Evolutionary conservation across 2,113 vertebrate species (phyloP).

Genomic region (Gallinago undulata): DNA sequence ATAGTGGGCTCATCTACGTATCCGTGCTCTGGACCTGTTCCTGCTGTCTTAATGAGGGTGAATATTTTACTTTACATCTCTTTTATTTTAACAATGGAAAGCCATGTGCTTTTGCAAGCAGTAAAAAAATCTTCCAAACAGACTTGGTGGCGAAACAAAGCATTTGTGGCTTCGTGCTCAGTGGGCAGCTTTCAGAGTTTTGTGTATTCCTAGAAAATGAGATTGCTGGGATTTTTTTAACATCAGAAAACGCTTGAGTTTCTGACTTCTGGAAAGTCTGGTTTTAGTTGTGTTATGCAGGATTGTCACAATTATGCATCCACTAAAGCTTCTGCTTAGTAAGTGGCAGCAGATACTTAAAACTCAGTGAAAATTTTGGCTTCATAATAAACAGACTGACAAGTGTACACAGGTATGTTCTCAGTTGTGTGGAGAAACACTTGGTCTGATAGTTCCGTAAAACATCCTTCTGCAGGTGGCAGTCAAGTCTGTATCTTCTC

Average conservation of each 20-base stretch:
- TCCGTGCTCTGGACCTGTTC: background rate
- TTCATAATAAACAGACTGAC: background rate
- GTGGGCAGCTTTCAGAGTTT: background rate
- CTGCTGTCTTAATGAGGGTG: background rate
- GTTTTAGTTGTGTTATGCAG: background rate
- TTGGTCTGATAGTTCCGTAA: background rate
- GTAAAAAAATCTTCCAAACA: background rate
- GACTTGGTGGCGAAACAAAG: background rate
- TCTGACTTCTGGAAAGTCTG: background rate
- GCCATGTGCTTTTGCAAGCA: background rate
- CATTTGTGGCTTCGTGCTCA: background rate
- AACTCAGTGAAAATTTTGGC: background rate
- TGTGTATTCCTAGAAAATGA: fast-evolving
- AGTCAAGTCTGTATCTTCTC: background rate
- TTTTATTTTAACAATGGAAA: background rate
- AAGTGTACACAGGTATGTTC: too few species aligned
- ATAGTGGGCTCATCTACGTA: background rate
- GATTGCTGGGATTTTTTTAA: background rate
- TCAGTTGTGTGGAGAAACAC: background rate
- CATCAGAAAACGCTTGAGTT: background rate
- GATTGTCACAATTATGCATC: background rate
- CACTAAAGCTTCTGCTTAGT: background rate
- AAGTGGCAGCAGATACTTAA: background rate
- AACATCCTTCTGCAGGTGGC: background rate
- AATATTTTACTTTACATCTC: background rate